phyloP scores from a whole-genome alignment of 2,113 vertebrate genomes.

The Gymnogyps californianus region DNA sequence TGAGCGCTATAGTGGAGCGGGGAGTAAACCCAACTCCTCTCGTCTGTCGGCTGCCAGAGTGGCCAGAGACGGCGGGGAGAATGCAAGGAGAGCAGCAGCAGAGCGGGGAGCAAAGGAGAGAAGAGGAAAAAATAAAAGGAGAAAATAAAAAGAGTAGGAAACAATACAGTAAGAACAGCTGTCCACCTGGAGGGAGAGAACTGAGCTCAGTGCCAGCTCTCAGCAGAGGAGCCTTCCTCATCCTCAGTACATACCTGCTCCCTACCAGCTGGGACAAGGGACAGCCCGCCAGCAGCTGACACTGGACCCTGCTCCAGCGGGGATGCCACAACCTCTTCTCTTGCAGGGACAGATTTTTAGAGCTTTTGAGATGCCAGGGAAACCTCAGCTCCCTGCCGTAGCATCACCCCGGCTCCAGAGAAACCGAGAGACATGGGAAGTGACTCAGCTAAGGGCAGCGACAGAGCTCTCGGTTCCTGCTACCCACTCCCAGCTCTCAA shows the following conservation, averaged over 20 bases:
- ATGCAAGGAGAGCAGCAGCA: slow-evolving; percentile 79
- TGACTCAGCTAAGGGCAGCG: background rate
- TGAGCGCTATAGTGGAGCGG: slow-evolving; percentile 96
- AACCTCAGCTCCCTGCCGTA: background rate
- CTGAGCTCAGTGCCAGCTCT: background rate
- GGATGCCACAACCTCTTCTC: background rate
- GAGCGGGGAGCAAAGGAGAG: slow-evolving; percentile 65
- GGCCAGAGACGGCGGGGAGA: slow-evolving; percentile 80
- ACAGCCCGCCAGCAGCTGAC: background rate
- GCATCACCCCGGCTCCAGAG: background rate
- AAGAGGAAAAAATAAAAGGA: slow-evolving; percentile 76
- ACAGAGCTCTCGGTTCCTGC: background rate
- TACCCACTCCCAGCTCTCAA: background rate
- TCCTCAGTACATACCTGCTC: background rate
- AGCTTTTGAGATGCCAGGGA: background rate
- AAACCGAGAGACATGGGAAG: background rate
- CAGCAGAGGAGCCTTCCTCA: background rate
- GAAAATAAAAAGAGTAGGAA: slow-evolving; percentile 71
- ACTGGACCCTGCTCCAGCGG: background rate
- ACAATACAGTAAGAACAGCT: slow-evolving; percentile 29
- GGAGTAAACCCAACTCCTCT: slow-evolving; percentile 99
- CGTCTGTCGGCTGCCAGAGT: slow-evolving; percentile 90
- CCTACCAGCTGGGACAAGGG: background rate
- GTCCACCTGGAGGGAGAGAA: background rate
- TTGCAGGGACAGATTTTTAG: background rate